A percentile compares a stretch with the other conserved stretches of the same genome.
Evolutionary conservation across 2,888 invertebrate species (phyloP).

Genomic region (Zygaena filipendulae): DNA sequence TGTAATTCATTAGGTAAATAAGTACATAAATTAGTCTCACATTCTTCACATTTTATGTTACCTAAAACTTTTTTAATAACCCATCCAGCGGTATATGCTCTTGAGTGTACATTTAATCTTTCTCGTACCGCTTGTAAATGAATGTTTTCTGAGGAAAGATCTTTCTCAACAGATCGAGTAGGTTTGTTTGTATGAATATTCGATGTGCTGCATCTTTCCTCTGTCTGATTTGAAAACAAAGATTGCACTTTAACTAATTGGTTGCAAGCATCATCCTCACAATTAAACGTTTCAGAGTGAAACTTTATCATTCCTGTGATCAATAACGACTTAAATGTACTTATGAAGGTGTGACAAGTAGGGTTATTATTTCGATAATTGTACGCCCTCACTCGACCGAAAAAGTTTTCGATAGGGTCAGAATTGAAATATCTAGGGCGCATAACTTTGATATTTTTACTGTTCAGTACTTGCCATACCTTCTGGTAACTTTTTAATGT

Average conservation of each 20-base stretch:
- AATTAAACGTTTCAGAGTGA: constrained; percentile 14
- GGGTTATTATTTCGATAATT: constrained; percentile 21
- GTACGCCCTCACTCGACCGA: constrained; percentile 20
- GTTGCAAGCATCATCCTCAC: constrained; percentile 16
- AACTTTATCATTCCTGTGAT: constrained; percentile 19
- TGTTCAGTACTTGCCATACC: constrained; percentile 7
- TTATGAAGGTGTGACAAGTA: constrained; percentile 17
- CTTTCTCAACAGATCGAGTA: neutral
- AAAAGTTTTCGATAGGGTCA: constrained; percentile 17
- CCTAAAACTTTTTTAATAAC: constrained; percentile 14
- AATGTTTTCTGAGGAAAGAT: constrained; percentile 2
- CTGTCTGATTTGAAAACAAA: neutral
- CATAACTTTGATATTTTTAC: constrained; percentile 9
- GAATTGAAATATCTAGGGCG: constrained; percentile 11
- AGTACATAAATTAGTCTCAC: constrained; percentile 5
- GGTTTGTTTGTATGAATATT: no score
- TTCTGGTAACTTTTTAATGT: constrained; percentile 12
- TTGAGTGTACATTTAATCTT: constrained; percentile 17
- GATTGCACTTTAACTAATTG: constrained; percentile 9
- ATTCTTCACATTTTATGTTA: constrained; percentile 10
- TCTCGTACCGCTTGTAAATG: constrained; percentile 13
- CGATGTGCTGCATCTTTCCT: neutral
- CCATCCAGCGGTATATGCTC: constrained; percentile 19
- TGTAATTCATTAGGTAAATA: constrained; percentile 2
- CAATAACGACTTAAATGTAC: constrained; percentile 18